Evolutionary conservation across 2,113 vertebrate genomes (phyloP).

Genomic region (Mormyrus lacerda): DNA sequence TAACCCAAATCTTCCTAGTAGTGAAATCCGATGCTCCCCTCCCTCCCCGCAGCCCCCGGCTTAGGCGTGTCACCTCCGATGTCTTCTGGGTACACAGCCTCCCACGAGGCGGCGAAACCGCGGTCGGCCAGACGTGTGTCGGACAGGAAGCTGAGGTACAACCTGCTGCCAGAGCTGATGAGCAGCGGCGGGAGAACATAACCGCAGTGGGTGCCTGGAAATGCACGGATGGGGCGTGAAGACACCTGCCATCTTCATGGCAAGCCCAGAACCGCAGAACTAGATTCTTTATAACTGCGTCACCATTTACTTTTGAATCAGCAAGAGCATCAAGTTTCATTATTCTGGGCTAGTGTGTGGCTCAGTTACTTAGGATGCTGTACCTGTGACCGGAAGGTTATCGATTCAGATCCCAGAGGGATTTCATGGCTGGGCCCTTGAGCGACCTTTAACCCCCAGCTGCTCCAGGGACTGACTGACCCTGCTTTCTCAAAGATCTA

Average conservation of each 20-base stretch:
- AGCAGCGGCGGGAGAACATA: conserved; percentile 54
- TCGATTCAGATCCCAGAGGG: neutral
- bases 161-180: conserved; percentile 52
- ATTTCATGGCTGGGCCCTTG: neutral
- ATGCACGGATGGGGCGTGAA: conserved; percentile 15
- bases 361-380: neutral
- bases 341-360: neutral
- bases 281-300: neutral
- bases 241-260: neutral
- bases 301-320: neutral
- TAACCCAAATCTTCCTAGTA: conserved; percentile 21
- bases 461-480: neutral
- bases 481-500: neutral
- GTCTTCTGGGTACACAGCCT: conserved; percentile 62
- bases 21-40: neutral
- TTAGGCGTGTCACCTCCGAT: conserved; percentile 48
- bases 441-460: neutral
- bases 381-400: neutral
- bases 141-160: conserved; percentile 57
- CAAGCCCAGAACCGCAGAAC: neutral
- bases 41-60: neutral
- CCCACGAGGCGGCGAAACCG: conserved; percentile 61
- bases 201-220: conserved; percentile 58
- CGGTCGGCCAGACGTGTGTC: conserved; percentile 53
- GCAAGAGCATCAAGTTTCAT: neutral